phyloP scores from a whole-genome alignment of 1,140 invertebrate species.

The Aplysia californica region DNA sequence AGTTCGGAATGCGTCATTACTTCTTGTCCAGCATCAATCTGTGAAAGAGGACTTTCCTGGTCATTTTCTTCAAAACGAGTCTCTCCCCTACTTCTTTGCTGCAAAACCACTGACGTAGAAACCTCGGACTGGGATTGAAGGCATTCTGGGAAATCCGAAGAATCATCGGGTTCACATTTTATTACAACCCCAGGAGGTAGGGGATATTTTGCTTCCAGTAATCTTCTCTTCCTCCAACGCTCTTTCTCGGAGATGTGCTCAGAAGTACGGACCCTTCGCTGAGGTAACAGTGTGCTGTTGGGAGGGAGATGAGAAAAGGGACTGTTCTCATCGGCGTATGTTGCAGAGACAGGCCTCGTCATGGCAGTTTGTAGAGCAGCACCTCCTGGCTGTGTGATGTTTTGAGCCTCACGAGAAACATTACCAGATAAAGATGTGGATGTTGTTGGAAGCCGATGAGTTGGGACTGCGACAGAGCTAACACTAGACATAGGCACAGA shows the following conservation, averaged over 20 bases:
- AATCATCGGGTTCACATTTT: constrained; percentile 28
- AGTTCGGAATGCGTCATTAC: too few relatives aligned
- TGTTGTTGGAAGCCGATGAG: background rate
- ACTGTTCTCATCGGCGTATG: background rate
- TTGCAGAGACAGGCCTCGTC: background rate
- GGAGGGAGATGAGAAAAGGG: background rate
- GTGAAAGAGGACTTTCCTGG: too few relatives aligned
- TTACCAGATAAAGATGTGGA: background rate
- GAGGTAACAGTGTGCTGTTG: background rate
- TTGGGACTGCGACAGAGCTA: too few relatives aligned
- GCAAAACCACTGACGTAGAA: too few relatives aligned
- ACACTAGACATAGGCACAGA: too few relatives aligned
- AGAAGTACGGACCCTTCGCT: background rate
- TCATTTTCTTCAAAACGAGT: too few relatives aligned
- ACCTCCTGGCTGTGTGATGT: background rate
- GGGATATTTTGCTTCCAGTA: constrained; percentile 24
- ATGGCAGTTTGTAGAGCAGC: background rate
- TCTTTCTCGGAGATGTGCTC: background rate
- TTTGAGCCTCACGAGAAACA: background rate
- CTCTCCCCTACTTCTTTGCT: too few relatives aligned
- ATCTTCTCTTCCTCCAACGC: background rate
- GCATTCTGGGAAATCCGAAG: too few relatives aligned
- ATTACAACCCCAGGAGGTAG: constrained; percentile 31
- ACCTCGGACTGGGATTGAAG: too few relatives aligned
- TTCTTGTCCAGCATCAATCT: too few relatives aligned